Evolutionary conservation across 2,113 vertebrate species (phyloP), one percentile per base, ranked within the genome.

Genomic region (Oncorhynchus kisutch): DNA sequence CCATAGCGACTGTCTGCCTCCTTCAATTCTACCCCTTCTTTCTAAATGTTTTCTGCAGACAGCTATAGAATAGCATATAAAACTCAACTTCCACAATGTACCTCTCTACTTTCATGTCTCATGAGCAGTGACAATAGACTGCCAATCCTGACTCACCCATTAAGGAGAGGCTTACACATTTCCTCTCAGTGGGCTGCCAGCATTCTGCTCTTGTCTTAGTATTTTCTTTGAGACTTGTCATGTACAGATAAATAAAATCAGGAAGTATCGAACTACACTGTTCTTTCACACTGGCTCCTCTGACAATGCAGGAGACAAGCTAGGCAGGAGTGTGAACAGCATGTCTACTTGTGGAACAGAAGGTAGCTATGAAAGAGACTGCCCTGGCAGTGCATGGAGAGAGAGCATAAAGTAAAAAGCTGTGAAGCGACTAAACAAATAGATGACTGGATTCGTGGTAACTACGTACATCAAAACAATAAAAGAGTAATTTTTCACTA

Each of bases 91-190:
- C 78, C 71, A 60, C 81, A 75, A 31, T 78, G 73, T 71, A 79
- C 75, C 83, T 82, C 79, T 78, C 9, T 9, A 81, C 84, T 87
- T 80, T 76, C 84, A 74, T 80, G 72, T 66, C 84, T 86, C 85
- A 88, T 87, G 82, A 87, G 83, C 77, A 84, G 86, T 86, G 88
- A 90, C 91, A 88, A 75, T 87, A 88, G 71, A 86, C 88, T 85
- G 89, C 90, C 89, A 81, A 87, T 91, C 88, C 88, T 86, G 84
- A 82, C 87, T 85, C 79, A 81, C 83, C 87, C 83, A 90, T 91
- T 90, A 90, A 87, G 85, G 76, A 78, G 81, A 78, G 83, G 86
- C 79, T 85, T 89, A 87, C 81, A 88, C 90, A 86, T 79, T 74
- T 74, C 80, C 78, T 11, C 71, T 67, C 87, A 81, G 25, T 68